Evolutionary conservation across 1,140 invertebrate genomes (phyloP).

Genomic region (Drosophila guanche): DNA sequence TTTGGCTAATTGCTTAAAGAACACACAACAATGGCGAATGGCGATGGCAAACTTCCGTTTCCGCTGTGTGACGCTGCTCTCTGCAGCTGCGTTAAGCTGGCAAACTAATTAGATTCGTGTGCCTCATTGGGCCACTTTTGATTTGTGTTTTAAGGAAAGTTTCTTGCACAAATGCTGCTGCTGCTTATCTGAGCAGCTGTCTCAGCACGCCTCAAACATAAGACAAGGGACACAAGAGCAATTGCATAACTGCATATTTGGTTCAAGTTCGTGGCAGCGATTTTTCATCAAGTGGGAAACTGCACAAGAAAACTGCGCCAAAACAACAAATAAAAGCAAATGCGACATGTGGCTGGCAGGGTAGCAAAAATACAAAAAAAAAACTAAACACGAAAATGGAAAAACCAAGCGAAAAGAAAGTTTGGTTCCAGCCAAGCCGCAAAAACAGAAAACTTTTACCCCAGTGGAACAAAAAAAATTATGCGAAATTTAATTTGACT

Average conservation of each 20-base stretch:
- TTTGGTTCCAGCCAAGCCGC: conserved; percentile 71
- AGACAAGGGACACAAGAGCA: neutral
- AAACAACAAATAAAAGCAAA: conserved; percentile 68
- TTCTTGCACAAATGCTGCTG: conserved; percentile 40
- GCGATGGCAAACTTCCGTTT: conserved; percentile 66
- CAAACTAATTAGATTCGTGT: conserved; percentile 79
- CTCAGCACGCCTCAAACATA: neutral
- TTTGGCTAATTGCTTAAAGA: conserved; percentile 75
- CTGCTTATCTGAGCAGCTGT: conserved; percentile 49
- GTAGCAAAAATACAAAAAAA: conserved; percentile 44
- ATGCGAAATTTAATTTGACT: conserved; percentile 82
- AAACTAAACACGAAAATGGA: conserved; percentile 27
- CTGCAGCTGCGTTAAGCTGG: conserved; percentile 31
- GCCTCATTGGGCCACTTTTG: conserved; percentile 77
- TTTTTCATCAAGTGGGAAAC: conserved; percentile 60
- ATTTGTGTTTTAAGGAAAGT: conserved; percentile 49
- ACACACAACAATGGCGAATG: conserved; percentile 56
- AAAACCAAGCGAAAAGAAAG: conserved; percentile 47
- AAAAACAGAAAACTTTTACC: conserved; percentile 74
- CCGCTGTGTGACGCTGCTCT: conserved; percentile 36
- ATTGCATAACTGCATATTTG: conserved; percentile 58
- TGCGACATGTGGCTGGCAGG: conserved; percentile 74
- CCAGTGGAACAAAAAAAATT: conserved; percentile 58
- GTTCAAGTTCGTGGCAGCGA: conserved; percentile 70
- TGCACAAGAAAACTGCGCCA: conserved; percentile 71